Conservation (phyloP, 2,113 vertebrate genomes). For the Erinaceus europaeus region DNA sequence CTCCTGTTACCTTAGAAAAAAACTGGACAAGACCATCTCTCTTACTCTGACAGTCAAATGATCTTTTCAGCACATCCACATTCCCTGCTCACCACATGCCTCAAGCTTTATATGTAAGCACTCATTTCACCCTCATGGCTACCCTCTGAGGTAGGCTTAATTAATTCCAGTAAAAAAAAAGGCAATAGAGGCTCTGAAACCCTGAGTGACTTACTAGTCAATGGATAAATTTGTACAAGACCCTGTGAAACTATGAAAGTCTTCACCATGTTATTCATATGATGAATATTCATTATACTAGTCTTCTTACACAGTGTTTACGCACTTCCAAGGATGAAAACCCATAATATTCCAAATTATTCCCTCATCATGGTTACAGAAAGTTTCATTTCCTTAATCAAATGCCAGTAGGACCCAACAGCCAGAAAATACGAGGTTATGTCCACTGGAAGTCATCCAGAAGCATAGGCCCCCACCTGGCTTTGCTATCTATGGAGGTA, state of each 20-base stretch:
- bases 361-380: constrained; percentile 1
- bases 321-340: constrained; percentile 23
- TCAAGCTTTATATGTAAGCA: not conserved
- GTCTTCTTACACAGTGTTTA: not conserved
- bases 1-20: no score
- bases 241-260: not conserved
- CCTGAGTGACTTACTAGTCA: not conserved
- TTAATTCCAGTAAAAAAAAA: not conserved
- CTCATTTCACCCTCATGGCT: not conserved
- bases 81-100: not conserved
- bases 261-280: not conserved
- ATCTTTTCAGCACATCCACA: not conserved
- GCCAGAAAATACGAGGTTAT: constrained; percentile 17
- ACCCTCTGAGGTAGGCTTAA: not conserved
- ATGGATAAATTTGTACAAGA: not conserved
- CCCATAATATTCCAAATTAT: not conserved
- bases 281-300: not conserved
- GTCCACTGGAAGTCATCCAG: not conserved
- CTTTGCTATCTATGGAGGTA: not conserved
- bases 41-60: not conserved
- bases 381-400: constrained; percentile 11
- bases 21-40: no score
- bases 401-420: not conserved
- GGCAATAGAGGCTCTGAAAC: not conserved
- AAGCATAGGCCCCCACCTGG: not conserved